Base-by-base conservation (phyloP, 2,888 invertebrate genomes). In the Hydrotaea diabolus region DNA sequence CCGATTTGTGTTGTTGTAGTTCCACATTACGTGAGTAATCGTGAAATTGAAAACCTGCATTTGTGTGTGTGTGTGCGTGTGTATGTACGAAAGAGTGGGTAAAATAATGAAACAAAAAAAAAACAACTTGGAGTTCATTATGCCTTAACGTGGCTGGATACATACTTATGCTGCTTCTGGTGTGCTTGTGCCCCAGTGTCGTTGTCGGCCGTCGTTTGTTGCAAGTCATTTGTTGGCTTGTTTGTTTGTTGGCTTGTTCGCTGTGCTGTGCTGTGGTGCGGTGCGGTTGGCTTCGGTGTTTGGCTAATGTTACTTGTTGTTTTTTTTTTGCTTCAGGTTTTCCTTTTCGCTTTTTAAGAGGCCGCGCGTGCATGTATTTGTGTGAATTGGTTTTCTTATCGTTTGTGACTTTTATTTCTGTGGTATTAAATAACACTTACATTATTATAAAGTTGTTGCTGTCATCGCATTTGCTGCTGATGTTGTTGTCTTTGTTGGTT, bases 131-230 rank as follows among this genome's bases (percentile, higher is more conserved):
- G 62, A 62, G 62, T 62, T 62, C 62, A 62, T 62, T 62, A 36
- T 62, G 62, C 31, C 36, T 62, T 8, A 31, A 2, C 11, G 36
- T 36, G 21, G 36, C 17, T 39, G 66, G 19, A 39, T 39, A 15
- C 17, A 19, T 66, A 39, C 9, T 36, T 62, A 26, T 62, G 62
- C n/a, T 62, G 26, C n/a, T 62, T 15, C n/a, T 49, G 15, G 66
- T 85, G 82, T 85, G 85, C 85, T 79, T 85, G 79, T 85, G 85
- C 85, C 85, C 85, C 85, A 85, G 85, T 85, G 82, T 85, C 81
- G 84, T 59, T 31, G 26, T 59, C 15, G 59, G 8, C 26, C 9
- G 74, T 85, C 62, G 49, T 43, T 69, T 46, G 69, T 77, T 85
- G 78, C 81, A 85, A 85, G 73, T 85, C 62, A 49, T 77, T 55